phyloP scores from a whole-genome alignment of 2,888 invertebrate genomes.

The Drosophila stalkeri region DNA sequence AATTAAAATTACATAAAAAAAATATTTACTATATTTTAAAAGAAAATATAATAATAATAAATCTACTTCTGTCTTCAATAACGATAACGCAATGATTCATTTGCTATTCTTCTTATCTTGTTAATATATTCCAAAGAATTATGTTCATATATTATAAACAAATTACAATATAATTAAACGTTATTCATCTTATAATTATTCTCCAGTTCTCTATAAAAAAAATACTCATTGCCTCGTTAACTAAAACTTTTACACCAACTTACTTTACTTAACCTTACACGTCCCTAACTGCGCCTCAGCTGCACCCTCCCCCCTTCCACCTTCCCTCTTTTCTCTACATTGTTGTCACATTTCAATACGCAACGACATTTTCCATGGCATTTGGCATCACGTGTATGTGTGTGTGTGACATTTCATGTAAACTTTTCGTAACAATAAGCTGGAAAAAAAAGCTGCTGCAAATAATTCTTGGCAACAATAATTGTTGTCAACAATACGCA shows the following conservation, averaged over 20 bases:
- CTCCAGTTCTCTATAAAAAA: background rate
- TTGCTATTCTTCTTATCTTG: background rate
- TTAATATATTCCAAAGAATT: background rate
- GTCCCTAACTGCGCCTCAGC: no score
- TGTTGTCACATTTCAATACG: constrained; percentile 43
- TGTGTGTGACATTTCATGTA: constrained; percentile 55
- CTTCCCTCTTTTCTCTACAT: background rate
- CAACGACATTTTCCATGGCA: constrained; percentile 35
- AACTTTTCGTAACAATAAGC: constrained; percentile 42
- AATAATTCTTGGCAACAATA: constrained; percentile 50
- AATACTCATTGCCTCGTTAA: background rate
- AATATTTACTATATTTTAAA: no score
- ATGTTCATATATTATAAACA: background rate
- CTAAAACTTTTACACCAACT: background rate
- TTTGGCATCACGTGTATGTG: constrained; percentile 30
- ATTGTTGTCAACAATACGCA: constrained; percentile 49
- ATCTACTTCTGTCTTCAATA: background rate
- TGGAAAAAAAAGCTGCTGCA: constrained; percentile 24
- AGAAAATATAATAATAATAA: background rate
- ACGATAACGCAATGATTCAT: no score
- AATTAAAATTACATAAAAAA: no score
- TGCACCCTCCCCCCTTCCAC: background rate
- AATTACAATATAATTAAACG: background rate
- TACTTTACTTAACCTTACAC: background rate
- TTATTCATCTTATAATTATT: background rate